These are phyloP conservation scores for Trisateles emortualis DNA, from an alignment of 2,888 invertebrate species.

Conservation along the genomic window DNA sequence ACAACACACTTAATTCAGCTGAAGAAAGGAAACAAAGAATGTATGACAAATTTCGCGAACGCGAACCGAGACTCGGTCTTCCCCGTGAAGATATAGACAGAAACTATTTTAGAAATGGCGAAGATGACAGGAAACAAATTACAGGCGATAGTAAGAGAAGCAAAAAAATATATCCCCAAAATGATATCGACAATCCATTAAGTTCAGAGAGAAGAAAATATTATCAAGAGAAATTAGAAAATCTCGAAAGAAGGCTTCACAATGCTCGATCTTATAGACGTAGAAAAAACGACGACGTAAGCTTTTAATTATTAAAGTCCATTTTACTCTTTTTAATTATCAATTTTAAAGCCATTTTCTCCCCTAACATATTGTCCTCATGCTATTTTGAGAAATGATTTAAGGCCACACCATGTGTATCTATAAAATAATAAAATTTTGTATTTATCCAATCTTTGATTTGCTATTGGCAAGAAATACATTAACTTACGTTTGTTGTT, in stretches of 20 bases:
- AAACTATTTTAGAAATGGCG: slow-evolving; percentile 21
- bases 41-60: slow-evolving; percentile 22
- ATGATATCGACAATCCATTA: slow-evolving; percentile 50
- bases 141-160: slow-evolving; percentile 22
- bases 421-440: too few species aligned
- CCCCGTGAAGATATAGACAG: slow-evolving; percentile 16
- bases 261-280: slow-evolving; percentile 39
- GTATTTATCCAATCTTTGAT: too few species aligned
- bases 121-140: slow-evolving; percentile 28
- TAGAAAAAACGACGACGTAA: slow-evolving; percentile 45
- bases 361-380: too few species aligned
- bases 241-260: slow-evolving; percentile 59
- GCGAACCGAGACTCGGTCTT: slow-evolving; percentile 13
- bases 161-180: slow-evolving; percentile 16
- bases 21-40: slow-evolving; percentile 19
- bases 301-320: too few species aligned
- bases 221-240: slow-evolving; percentile 70
- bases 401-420: too few species aligned
- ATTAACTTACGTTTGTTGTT: not conserved
- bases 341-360: too few species aligned
- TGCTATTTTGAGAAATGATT: too few species aligned
- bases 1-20: slow-evolving; percentile 11
- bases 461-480: too few species aligned
- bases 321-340: too few species aligned
- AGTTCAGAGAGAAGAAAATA: slow-evolving; percentile 63